These are phyloP conservation scores for Sycophila texana DNA, from an alignment of 2,888 invertebrate genomes.

Conservation along the genomic window DNA sequence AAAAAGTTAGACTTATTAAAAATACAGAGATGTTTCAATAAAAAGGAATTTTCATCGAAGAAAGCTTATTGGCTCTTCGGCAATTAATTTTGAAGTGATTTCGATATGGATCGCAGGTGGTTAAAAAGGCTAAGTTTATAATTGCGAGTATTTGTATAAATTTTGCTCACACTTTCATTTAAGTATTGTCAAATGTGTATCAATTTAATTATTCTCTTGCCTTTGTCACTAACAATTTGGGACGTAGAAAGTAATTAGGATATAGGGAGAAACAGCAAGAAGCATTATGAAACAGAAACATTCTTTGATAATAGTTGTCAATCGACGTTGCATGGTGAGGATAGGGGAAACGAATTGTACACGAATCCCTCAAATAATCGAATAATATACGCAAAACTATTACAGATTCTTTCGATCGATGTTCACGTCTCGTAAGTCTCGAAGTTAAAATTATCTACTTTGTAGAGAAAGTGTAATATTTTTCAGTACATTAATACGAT, in stretches of 20 bases:
- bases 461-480: constrained; percentile 33
- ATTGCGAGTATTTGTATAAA: constrained; percentile 29
- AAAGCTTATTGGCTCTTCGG: constrained; percentile 26
- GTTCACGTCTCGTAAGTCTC: constrained; percentile 8
- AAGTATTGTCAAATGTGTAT: constrained; percentile 15
- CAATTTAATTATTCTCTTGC: constrained; percentile 29
- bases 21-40: constrained; percentile 12
- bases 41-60: constrained; percentile 5
- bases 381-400: constrained; percentile 11
- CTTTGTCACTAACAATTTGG: constrained; percentile 25
- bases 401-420: constrained; percentile 23
- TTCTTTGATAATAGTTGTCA: constrained; percentile 10
- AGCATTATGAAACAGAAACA: constrained; percentile 8
- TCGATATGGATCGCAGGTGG: background rate
- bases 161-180: constrained; percentile 18
- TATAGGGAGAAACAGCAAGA: background rate
- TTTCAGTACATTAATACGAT: constrained; percentile 34
- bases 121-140: constrained; percentile 14
- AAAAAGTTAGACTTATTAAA: constrained; percentile 19
- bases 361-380: background rate
- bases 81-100: constrained; percentile 16
- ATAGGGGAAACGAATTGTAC: background rate
- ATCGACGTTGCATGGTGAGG: background rate
- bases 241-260: constrained; percentile 22
- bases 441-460: constrained; percentile 3